Base-by-base conservation (phyloP, 2,113 vertebrate genomes). In the Cranoglanis bouderius region DNA sequence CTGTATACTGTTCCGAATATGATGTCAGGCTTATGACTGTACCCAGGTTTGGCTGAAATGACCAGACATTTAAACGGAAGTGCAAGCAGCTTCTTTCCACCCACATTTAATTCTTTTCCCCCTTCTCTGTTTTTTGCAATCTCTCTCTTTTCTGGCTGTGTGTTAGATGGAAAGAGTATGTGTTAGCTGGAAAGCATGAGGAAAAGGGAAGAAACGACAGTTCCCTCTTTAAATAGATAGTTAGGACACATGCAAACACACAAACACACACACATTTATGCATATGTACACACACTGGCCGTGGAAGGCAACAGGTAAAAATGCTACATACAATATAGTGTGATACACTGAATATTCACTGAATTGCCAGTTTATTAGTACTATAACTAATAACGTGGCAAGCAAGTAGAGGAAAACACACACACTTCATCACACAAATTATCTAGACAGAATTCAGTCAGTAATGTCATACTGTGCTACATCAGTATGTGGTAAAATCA, bases 51-150 rank as follows among this genome's bases (percentile, higher is more conserved):
- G 38, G 82, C 32, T 38, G 13, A 75, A 75, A 72, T 53, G 88
- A 89, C 78, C 85, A 89, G 65, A 67, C 70, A 86, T 67, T 86
- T n/a, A 89, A 89, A 86, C 53, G 75, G 89, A 61, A 89, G 80
- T 74, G 86, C 74, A 49, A 40, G 85, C 72, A 89, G 89, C 74
- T 61, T 81, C 55, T 84, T 90, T 91, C 81, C 65, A 38, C 70
- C 82, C 78, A 90, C 91, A 84, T 88, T 35, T 88, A 49, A 85
- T 59, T 87, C 75, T 65, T 89, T 90, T 75, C 57, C n/a, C 51
- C 53, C 57, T 59, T 88, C 65, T 88, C 75, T 59, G 21, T 75
- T 67, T 82, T 61, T 87, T 26, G 24, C 65, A 63, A 13, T 61
- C 19, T 49, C n/a, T 81, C 21, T 87, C 65, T 78, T 40, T 70